phyloP scores from a whole-genome alignment of 2,797 vertebrate species.

The Mycteria americana region DNA sequence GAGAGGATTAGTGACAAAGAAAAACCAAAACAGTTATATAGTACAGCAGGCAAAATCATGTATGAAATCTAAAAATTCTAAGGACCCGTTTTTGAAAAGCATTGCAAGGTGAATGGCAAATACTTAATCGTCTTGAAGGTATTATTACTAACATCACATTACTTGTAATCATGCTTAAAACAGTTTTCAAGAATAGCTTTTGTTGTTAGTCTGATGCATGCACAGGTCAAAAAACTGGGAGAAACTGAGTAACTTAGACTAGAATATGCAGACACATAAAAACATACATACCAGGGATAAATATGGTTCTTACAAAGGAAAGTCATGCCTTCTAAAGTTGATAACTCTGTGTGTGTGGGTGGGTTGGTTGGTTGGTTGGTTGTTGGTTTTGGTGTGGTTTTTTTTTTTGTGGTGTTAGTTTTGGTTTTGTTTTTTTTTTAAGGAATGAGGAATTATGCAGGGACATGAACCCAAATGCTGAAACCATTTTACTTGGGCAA shows the following conservation, averaged over 20 bases:
- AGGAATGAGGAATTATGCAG: background rate
- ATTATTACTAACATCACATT: background rate
- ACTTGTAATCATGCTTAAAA: background rate
- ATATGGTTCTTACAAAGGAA: background rate
- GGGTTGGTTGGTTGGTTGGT: background rate
- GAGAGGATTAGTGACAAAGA: background rate
- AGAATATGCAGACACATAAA: background rate
- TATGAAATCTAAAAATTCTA: background rate
- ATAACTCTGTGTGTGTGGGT: no score
- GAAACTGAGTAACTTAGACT: background rate
- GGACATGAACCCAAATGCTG: background rate
- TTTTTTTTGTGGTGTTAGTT: background rate
- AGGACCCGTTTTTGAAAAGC: background rate
- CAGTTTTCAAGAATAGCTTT: background rate
- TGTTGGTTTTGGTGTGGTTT: background rate
- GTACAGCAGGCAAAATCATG: background rate
- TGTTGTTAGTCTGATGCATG: background rate
- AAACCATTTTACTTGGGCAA: background rate
- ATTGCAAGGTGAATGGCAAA: background rate
- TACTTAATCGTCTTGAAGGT: background rate
- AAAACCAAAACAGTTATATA: background rate
- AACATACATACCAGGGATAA: background rate
- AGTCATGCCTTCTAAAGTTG: background rate
- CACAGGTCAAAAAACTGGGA: background rate
- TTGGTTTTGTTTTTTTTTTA: background rate